A percentile compares a stretch with the other conserved stretches of the same genome.
phyloP scores from a whole-genome alignment of 2,113 vertebrate genomes.

The Clarias magur region DNA sequence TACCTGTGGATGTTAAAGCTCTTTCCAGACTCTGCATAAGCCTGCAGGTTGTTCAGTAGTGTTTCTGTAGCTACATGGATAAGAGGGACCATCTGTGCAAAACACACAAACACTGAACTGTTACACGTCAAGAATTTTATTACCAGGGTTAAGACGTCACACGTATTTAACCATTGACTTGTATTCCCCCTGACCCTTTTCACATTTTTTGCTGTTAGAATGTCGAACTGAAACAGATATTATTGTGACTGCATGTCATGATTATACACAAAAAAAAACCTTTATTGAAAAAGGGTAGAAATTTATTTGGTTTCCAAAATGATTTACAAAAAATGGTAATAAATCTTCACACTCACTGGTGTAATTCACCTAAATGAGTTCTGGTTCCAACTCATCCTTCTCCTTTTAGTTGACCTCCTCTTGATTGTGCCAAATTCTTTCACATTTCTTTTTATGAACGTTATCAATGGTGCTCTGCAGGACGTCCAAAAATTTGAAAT shows the following conservation, averaged over 20 bases:
- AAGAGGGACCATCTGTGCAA: constrained; percentile 84
- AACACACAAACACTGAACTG: constrained; percentile 41
- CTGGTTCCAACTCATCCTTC: not conserved
- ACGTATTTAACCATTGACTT: not conserved
- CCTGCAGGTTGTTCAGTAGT: constrained; percentile 81
- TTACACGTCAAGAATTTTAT: not conserved
- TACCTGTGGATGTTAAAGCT: constrained; percentile 90
- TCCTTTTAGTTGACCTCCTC: not conserved
- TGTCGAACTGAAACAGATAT: not conserved
- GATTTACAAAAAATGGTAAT: not conserved
- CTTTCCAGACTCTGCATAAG: constrained; percentile 75
- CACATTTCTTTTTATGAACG: not conserved
- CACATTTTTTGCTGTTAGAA: not conserved
- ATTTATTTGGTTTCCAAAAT: not conserved
- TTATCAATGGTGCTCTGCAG: not conserved
- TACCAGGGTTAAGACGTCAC: not conserved
- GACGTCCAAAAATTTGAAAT: not conserved
- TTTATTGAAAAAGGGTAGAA: not conserved
- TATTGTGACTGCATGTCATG: not conserved
- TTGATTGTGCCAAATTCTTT: not conserved
- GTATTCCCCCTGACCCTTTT: not conserved
- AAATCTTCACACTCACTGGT: not conserved
- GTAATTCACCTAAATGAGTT: not conserved
- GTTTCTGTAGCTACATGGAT: constrained; percentile 82
- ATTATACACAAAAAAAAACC: not conserved